Percentiles rank a stretch among this genome's conserved stretches.
phyloP scores from a whole-genome alignment of 2,797 vertebrate genomes.

The Falco concolor region DNA sequence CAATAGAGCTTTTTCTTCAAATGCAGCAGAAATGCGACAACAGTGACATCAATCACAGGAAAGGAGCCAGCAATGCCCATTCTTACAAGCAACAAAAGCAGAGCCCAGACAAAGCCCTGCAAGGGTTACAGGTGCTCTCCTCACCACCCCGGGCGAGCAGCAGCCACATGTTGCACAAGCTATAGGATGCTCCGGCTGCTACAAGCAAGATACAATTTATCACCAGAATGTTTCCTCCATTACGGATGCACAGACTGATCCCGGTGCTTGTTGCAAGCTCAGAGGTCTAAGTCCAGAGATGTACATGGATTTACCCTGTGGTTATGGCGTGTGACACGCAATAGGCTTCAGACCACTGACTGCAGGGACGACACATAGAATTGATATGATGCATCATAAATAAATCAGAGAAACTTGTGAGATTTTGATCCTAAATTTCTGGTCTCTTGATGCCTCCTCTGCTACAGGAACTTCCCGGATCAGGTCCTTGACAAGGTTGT shows the following conservation, averaged over 20 bases:
- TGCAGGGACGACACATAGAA: background rate
- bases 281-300: background rate
- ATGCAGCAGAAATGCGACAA: background rate
- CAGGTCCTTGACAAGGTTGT: background rate
- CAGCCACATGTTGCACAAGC: background rate
- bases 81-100: background rate
- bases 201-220: background rate
- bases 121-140: background rate
- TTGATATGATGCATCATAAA: background rate
- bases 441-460: background rate
- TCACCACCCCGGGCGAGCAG: background rate
- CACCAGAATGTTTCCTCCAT: background rate
- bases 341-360: background rate
- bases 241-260: background rate
- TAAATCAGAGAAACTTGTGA: background rate
- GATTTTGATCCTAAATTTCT: background rate
- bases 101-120: background rate
- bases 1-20: background rate
- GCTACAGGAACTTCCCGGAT: background rate
- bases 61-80: background rate
- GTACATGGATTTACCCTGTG: background rate
- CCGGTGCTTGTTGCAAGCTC: background rate
- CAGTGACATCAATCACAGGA: rapidly evolving
- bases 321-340: rapidly evolving
- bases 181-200: background rate